phyloP scores from a whole-genome alignment of 2,113 vertebrate genomes.

The Dendrocopos noguchii region DNA sequence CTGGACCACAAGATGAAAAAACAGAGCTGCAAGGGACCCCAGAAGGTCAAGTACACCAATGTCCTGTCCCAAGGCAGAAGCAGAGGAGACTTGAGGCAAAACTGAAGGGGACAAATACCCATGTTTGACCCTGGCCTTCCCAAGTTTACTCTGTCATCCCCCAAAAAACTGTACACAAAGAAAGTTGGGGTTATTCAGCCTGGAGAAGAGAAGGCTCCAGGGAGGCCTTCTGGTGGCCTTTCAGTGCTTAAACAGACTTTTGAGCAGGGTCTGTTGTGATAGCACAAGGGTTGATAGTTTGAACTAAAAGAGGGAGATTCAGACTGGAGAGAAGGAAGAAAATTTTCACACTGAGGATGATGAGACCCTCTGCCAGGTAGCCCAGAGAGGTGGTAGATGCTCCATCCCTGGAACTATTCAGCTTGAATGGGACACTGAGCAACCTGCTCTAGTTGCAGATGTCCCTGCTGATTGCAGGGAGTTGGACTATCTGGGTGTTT shows the following conservation, averaged over 20 bases:
- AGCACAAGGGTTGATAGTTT: too few species aligned
- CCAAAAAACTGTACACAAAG: not conserved
- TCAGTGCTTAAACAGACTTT: too few species aligned
- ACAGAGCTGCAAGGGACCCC: not conserved
- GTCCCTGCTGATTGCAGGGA: not conserved
- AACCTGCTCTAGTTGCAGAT: not conserved
- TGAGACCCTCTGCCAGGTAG: not conserved
- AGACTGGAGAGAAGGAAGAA: not conserved
- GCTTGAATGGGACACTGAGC: not conserved
- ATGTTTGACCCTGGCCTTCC: not conserved
- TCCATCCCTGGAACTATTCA: not conserved
- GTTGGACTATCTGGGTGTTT: too few species aligned
- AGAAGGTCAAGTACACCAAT: not conserved
- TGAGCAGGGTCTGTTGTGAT: too few species aligned
- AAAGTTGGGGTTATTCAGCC: not conserved
- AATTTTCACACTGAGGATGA: not conserved
- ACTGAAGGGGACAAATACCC: fast-evolving
- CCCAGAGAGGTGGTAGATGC: not conserved
- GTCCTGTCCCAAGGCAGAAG: not conserved
- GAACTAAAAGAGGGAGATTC: too few species aligned
- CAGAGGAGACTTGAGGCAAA: not conserved
- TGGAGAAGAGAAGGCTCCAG: not conserved
- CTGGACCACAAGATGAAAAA: not conserved
- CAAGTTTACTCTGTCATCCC: not conserved
- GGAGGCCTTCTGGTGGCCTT: too few species aligned